phyloP scores from a whole-genome alignment of 2,113 vertebrate species.

The Chascanopsetta lugubris region DNA sequence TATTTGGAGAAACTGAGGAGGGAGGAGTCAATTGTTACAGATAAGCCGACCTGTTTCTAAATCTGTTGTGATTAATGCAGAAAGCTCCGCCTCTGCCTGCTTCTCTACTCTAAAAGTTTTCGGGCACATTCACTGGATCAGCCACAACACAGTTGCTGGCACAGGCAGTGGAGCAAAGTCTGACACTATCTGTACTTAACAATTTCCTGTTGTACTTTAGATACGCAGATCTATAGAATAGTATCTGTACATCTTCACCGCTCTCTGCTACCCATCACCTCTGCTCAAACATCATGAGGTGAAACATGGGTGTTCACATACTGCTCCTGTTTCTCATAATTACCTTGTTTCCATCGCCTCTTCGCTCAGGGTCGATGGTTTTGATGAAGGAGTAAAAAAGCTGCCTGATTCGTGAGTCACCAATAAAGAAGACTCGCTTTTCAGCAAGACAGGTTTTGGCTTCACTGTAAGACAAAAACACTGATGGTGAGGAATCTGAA shows the following conservation, averaged over 20 bases:
- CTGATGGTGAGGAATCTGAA: neutral
- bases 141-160: neutral
- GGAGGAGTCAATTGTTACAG: neutral
- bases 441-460: conserved; percentile 90
- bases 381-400: conserved; percentile 94
- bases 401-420: conserved; percentile 96
- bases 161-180: neutral
- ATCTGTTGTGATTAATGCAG: neutral
- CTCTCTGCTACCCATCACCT: neutral
- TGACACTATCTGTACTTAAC: too few species aligned
- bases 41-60: neutral
- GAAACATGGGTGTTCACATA: neutral
- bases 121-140: neutral
- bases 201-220: neutral
- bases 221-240: neutral
- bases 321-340: conserved; percentile 2
- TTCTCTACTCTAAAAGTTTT: neutral
- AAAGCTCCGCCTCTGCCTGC: neutral
- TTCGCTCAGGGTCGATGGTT: conserved; percentile 88
- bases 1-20: neutral
- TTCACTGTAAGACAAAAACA: conserved; percentile 84
- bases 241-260: too few species aligned
- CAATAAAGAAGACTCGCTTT: conserved; percentile 90
- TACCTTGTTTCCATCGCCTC: conserved; percentile 94
- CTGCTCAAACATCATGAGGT: neutral